Percentiles rank a stretch among this genome's conserved stretches.
These are phyloP conservation scores for Lydus trimaculatus DNA, from an alignment of 2,888 invertebrate species.

Conservation along the genomic window DNA sequence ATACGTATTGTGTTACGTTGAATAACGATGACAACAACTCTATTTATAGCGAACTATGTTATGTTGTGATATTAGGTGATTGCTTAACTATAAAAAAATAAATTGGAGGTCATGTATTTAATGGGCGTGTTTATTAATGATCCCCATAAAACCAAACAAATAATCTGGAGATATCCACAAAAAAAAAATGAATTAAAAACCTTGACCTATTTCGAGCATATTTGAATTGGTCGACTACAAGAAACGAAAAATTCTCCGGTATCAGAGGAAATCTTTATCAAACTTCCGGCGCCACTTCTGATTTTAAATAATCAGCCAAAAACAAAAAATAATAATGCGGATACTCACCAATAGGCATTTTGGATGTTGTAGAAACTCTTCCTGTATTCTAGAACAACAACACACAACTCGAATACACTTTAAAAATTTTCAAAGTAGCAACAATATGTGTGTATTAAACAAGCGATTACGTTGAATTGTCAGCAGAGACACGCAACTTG, in stretches of 20 bases:
- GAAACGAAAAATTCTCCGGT: not conserved
- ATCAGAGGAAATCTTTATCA: not conserved
- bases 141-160: not conserved
- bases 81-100: not conserved
- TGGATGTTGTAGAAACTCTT: conserved; percentile 17
- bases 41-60: conserved; percentile 47
- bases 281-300: not conserved
- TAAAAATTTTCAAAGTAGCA: not conserved
- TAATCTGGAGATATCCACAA: not conserved
- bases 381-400: conserved; percentile 7
- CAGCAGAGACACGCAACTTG: not conserved
- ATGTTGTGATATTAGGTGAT: conserved; percentile 24
- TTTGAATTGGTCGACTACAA: too few relatives aligned
- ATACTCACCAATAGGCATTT: conserved; percentile 29
- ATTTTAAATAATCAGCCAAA: not conserved
- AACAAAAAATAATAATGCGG: not conserved
- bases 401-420: conserved; percentile 17
- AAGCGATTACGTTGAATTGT: conserved; percentile 39
- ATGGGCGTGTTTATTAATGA: conserved; percentile 34
- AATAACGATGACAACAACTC: conserved; percentile 50
- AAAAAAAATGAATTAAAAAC: not conserved
- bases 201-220: not conserved
- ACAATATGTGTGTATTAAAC: conserved; percentile 28
- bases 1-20: conserved; percentile 27
- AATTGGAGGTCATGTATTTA: conserved; percentile 33